phyloP scores from a whole-genome alignment of 2,888 invertebrate species.

The Melanotus villosus region DNA sequence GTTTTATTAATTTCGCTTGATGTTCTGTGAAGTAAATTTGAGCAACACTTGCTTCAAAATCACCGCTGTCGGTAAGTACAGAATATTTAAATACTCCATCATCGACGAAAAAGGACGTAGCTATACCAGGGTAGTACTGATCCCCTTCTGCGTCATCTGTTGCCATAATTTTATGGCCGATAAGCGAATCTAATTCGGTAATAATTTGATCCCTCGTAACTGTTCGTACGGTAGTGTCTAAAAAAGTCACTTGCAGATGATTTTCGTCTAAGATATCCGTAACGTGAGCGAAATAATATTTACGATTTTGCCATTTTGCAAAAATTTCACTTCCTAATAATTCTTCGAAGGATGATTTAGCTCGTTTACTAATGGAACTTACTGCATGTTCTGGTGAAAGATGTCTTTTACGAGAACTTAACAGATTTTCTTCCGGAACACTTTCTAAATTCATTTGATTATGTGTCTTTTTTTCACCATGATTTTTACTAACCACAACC shows the following conservation, averaged over 20 bases:
- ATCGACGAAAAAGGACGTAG: slow-evolving; percentile 63
- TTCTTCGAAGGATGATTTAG: neutral
- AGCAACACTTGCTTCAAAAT: slow-evolving; percentile 71
- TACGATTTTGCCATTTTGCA: slow-evolving; percentile 79
- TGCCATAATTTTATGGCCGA: slow-evolving; percentile 72
- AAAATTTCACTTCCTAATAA: slow-evolving; percentile 65
- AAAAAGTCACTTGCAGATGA: slow-evolving; percentile 76
- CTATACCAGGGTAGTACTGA: slow-evolving; percentile 71
- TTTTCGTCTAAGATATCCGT: slow-evolving; percentile 72
- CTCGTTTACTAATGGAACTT: neutral
- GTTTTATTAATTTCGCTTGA: slow-evolving; percentile 70
- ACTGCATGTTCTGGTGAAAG: neutral
- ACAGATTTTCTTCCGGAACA: neutral
- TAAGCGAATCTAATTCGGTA: slow-evolving; percentile 67
- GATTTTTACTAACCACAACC: too few relatives aligned
- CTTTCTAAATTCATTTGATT: neutral
- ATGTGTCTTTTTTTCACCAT: too few relatives aligned
- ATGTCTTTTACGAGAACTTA: slow-evolving; percentile 16
- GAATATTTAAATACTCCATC: slow-evolving; percentile 68
- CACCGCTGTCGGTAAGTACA: slow-evolving; percentile 61
- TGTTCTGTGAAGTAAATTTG: slow-evolving; percentile 72
- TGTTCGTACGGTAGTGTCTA: slow-evolving; percentile 74
- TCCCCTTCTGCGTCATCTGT: slow-evolving; percentile 66
- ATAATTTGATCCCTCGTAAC: slow-evolving; percentile 76
- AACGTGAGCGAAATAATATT: slow-evolving; percentile 77